phyloP scores from a whole-genome alignment of 2,888 invertebrate genomes.

The Watsonalla cultraria region DNA sequence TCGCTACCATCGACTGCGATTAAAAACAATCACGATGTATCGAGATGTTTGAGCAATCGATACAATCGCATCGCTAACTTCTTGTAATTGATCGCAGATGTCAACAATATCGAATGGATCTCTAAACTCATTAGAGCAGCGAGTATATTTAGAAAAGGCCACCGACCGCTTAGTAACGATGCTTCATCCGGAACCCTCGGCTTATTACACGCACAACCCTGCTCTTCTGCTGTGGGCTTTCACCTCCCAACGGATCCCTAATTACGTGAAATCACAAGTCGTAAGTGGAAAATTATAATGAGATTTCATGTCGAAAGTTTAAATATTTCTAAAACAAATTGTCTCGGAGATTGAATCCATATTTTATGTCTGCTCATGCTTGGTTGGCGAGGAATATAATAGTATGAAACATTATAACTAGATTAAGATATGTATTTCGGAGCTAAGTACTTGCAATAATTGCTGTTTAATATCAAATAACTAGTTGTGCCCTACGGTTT shows the following conservation, averaged over 20 bases:
- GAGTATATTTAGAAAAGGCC: constrained; percentile 60
- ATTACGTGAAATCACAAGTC: constrained; percentile 44
- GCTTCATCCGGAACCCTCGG: constrained; percentile 49
- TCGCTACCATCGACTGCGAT: too few species aligned
- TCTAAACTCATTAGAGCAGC: constrained; percentile 49
- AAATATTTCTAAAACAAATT: neutral
- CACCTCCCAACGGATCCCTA: constrained; percentile 54
- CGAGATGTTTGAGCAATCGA: too few species aligned
- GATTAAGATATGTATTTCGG: too few species aligned
- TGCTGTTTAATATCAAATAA: too few species aligned
- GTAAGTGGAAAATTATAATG: constrained; percentile 33
- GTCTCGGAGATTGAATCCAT: neutral
- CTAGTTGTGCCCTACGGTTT: too few species aligned
- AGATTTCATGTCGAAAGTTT: neutral
- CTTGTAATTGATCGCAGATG: constrained; percentile 43
- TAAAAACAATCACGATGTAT: too few species aligned
- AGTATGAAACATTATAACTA: too few species aligned
- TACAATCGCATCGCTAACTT: too few species aligned
- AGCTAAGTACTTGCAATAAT: too few species aligned
- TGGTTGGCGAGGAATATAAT: too few species aligned
- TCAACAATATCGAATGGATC: constrained; percentile 59
- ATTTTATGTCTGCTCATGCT: too few species aligned
- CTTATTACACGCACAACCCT: constrained; percentile 64
- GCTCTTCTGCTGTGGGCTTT: constrained; percentile 64
- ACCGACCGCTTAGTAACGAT: constrained; percentile 49